Base-by-base conservation (phyloP, 2,113 vertebrate genomes). In the Callipepla squamata region DNA sequence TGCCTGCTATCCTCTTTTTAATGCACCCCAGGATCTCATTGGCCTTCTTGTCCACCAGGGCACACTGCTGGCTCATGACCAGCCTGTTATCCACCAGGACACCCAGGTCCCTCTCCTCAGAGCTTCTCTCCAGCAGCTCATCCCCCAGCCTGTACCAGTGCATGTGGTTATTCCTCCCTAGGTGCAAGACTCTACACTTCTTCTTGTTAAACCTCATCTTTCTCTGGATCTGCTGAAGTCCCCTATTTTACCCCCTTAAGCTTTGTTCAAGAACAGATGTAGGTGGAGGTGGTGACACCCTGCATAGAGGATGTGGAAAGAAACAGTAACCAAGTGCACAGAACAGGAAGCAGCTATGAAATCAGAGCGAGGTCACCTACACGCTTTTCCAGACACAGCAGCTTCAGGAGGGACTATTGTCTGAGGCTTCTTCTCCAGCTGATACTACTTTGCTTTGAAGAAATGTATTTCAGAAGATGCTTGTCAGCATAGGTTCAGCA, bases 331-430 rank as follows among this genome's bases (percentile, higher is more conserved):
- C 53, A 5, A 59, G 76, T 17, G 86, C 57, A 19, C 32, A 83
- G 94, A 79, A 73, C 83, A 96, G 90, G 94, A 94, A 97, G 92
- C 76, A 25, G 28, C 62, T 70, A 66, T 66, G 87, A 70, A 83
- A 79, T 48, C 79, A 72, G 68, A 0, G 4, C 87, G 38, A 92
- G 84, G 85, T 94, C 96, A 92, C 9, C 82, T 3, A 19, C 34
- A 30, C 68, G 36, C 70, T 74, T 89, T 88, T 73, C 85, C 47
- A 23, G 30, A 16, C 4, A 3, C 42, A 65, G 70, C 78, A 23
- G 74, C 74, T 44, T 28, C 32, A 3, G 4, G 62, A 55, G 57
- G 62, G 78, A 19, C 59, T 34, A 25, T 0, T n/a, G 13, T 19
- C 69, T 34, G 66, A 25, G 67, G 42, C 22, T 89, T 62, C 1